These are phyloP conservation scores for Hyperoplus immaculatus DNA, from an alignment of 2,797 vertebrate genomes.

Conservation along the genomic window DNA sequence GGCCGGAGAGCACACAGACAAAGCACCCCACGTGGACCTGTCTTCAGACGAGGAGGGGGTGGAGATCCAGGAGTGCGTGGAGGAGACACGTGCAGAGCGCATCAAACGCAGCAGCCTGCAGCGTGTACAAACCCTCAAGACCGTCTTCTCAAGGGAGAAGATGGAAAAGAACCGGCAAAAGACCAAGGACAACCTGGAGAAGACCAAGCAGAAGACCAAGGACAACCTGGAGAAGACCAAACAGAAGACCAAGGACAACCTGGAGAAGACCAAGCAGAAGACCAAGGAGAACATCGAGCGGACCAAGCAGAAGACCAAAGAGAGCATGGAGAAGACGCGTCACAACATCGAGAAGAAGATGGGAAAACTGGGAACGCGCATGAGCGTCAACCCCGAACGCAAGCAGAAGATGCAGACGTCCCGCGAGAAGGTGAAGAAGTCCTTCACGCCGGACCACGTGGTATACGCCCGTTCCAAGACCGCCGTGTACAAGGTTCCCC, in stretches of 20 bases:
- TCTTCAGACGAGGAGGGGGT: constrained; percentile 98
- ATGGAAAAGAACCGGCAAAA: constrained; percentile 96
- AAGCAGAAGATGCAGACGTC: constrained; percentile 96
- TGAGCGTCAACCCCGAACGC: constrained; percentile 91
- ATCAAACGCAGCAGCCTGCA: constrained; percentile 95
- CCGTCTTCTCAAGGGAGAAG: constrained; percentile 96
- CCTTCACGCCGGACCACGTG: constrained; percentile 96
- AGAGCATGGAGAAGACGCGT: constrained; percentile 95
- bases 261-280: constrained; percentile 91
- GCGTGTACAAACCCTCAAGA: constrained; percentile 95
- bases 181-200: constrained; percentile 95
- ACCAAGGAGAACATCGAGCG: constrained; percentile 86
- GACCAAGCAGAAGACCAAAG: constrained; percentile 83
- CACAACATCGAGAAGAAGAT: constrained; percentile 98
- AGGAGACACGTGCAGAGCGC: constrained; percentile 93
- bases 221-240: constrained; percentile 96
- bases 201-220: constrained; percentile 93
- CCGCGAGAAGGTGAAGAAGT: constrained; percentile 94
- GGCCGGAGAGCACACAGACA: constrained; percentile 87
- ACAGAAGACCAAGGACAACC: constrained; percentile 93
- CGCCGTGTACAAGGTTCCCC: constrained; percentile 96
- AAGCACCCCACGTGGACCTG: constrained; percentile 89
- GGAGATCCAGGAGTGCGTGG: constrained; percentile 91
- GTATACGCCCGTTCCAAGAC: constrained; percentile 95
- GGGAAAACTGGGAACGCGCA: constrained; percentile 95